A percentile compares a stretch with the other conserved stretches of the same genome.
phyloP scores from a whole-genome alignment of 1,140 invertebrate genomes.

The Bombus affinis region DNA sequence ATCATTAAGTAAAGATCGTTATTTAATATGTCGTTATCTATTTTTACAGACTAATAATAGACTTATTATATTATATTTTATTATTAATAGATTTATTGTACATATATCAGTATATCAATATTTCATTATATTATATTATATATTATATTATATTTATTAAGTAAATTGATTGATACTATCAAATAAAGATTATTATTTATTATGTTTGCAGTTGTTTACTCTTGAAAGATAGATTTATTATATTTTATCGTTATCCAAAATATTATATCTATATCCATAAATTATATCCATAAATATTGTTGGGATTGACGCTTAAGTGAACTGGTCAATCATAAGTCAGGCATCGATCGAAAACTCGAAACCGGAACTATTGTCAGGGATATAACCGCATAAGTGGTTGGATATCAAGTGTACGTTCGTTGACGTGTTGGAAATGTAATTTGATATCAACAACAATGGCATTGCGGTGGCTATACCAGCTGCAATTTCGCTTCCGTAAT shows the following conservation, averaged over 20 bases:
- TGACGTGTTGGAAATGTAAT: conserved; percentile 35
- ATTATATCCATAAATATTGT: not conserved
- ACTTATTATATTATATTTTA: not conserved
- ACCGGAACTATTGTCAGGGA: not conserved
- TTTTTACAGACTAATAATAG: not conserved
- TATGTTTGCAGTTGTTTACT: too few species aligned
- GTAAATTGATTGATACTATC: not conserved
- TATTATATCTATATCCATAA: too few species aligned
- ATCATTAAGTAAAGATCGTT: not conserved
- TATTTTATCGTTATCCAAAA: not conserved
- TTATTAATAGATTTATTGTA: not conserved
- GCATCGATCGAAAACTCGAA: conserved; percentile 8
- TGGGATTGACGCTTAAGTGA: not conserved
- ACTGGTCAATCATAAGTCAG: conserved; percentile 13
- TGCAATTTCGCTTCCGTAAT: not conserved
- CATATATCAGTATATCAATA: not conserved
- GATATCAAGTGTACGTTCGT: not conserved
- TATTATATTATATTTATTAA: too few species aligned
- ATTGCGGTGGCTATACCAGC: not conserved
- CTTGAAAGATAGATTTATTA: not conserved
- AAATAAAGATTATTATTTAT: not conserved
- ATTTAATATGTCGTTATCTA: too few species aligned
- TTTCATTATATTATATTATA: too few species aligned
- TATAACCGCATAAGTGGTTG: conserved; percentile 27
- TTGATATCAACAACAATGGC: conserved; percentile 24